Percentiles rank a stretch among this genome's conserved stretches.
phyloP scores from a whole-genome alignment of 2,888 invertebrate genomes.

The Dasypogon diadema region DNA sequence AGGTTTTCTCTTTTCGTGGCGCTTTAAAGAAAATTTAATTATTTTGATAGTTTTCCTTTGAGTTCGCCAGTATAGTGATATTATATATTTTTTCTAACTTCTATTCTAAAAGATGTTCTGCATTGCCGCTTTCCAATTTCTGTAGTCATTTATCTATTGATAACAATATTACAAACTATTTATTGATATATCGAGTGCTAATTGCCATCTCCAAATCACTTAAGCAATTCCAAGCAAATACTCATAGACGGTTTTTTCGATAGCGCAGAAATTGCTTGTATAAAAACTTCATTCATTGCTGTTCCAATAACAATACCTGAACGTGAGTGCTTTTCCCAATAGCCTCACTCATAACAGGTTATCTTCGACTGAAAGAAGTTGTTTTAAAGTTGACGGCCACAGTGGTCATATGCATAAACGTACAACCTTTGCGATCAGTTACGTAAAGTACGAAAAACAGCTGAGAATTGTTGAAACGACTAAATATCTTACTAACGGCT shows the following conservation, averaged over 20 bases:
- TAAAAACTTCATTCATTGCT: neutral
- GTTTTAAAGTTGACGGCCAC: neutral
- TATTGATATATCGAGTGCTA: no score
- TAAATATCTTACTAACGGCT: slow-evolving; percentile 50
- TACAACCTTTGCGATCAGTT: neutral
- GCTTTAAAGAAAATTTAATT: no score
- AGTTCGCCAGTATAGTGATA: no score
- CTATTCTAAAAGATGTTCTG: no score
- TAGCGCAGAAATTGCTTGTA: neutral
- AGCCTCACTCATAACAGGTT: neutral
- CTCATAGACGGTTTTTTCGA: neutral
- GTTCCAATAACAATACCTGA: neutral
- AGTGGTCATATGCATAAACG: neutral
- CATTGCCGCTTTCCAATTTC: no score
- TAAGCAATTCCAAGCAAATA: no score
- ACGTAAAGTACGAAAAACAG: neutral
- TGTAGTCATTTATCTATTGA: no score
- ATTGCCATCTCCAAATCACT: no score
- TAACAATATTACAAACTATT: no score
- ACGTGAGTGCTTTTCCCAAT: neutral
- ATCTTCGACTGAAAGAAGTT: neutral
- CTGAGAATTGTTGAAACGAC: slow-evolving; percentile 3
- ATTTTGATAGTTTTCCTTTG: no score
- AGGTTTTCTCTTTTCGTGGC: no score
- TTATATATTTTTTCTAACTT: no score